phyloP scores from a whole-genome alignment of 2,797 vertebrate species.

The Thamnophis elegans region DNA sequence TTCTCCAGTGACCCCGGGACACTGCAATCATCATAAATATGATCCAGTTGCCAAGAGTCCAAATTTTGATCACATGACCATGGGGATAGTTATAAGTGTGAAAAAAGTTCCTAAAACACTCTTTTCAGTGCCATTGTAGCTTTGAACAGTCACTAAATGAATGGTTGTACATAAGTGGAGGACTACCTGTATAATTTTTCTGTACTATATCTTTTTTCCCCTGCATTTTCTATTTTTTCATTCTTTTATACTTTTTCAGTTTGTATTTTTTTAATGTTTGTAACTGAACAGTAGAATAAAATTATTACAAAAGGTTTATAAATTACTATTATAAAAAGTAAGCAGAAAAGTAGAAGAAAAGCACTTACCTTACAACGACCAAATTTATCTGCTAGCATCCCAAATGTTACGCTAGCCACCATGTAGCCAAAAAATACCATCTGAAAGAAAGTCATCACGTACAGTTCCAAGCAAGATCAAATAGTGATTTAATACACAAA shows the following conservation, averaged over 20 bases:
- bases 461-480: neutral
- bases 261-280: neutral
- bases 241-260: neutral
- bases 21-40: neutral
- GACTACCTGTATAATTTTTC: neutral
- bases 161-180: neutral
- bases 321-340: neutral
- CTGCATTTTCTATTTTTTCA: neutral
- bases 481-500: neutral
- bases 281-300: neutral
- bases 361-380: conserved; percentile 91
- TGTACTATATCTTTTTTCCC: neutral
- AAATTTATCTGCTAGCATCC: conserved; percentile 85
- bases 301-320: neutral
- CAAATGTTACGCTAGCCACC: conserved; percentile 84
- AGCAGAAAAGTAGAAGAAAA: neutral
- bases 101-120: neutral
- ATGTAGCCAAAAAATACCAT: conserved; percentile 97
- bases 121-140: neutral
- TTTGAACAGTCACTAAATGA: neutral
- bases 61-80: neutral
- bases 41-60: neutral
- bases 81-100: neutral
- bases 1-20: neutral
- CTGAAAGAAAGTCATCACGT: conserved; percentile 60